These are phyloP conservation scores for Cecidostiba fungosa DNA, from an alignment of 2,888 invertebrate species.

Conservation along the genomic window DNA sequence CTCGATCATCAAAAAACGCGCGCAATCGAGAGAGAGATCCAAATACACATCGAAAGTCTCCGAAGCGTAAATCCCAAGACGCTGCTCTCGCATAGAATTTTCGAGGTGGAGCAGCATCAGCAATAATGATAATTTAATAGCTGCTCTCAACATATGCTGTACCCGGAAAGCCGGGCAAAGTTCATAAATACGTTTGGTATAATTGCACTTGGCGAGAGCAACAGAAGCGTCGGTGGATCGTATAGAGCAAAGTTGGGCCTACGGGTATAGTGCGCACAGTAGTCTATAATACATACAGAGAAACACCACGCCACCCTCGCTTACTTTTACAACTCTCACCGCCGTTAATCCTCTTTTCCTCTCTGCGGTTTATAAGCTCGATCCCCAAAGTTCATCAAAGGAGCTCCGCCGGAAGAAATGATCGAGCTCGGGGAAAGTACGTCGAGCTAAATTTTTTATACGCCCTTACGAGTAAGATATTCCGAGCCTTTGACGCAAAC, in stretches of 20 bases:
- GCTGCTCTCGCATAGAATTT: background rate
- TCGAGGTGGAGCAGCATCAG: background rate
- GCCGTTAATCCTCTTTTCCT: constrained; percentile 15
- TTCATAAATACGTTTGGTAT: constrained; percentile 29
- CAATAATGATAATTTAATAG: constrained; percentile 29
- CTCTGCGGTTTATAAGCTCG: background rate
- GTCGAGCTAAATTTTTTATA: background rate
- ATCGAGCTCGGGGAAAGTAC: background rate
- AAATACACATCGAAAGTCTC: constrained; percentile 3
- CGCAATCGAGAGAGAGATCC: background rate
- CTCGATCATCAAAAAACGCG: too few relatives aligned
- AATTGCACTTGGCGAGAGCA: constrained; percentile 23
- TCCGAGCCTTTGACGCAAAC: background rate
- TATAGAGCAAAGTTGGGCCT: constrained; percentile 25
- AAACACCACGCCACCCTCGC: background rate
- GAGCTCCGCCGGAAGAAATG: background rate
- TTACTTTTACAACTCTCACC: constrained; percentile 1
- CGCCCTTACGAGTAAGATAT: background rate
- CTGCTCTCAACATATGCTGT: background rate
- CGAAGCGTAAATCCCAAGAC: background rate
- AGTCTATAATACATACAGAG: background rate
- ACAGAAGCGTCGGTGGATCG: background rate
- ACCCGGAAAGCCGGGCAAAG: constrained; percentile 8
- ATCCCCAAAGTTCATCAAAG: background rate
- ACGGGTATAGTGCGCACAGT: background rate